Conservation (phyloP, 2,113 vertebrate species). For the Ictalurus furcatus region DNA sequence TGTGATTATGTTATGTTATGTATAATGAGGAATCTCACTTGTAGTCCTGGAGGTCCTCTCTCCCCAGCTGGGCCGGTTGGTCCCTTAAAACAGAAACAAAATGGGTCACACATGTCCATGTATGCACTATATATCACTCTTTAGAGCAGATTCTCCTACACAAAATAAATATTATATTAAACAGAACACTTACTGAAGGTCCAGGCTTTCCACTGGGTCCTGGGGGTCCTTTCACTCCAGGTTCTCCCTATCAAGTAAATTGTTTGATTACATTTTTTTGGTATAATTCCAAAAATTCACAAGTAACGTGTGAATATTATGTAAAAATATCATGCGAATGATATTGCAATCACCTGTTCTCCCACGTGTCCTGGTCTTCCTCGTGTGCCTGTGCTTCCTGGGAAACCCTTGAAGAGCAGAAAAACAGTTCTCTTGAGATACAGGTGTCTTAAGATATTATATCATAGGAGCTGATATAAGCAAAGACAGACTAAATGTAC, state of each 20-base stretch:
- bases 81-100: conserved; percentile 68
- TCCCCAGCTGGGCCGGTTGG: conserved; percentile 74
- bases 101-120: not conserved
- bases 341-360: conserved; percentile 70
- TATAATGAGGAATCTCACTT: conserved; percentile 66
- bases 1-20: not conserved
- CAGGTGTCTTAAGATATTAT: not conserved
- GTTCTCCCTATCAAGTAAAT: conserved; percentile 72
- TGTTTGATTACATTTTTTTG: not conserved
- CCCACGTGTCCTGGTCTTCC: conserved; percentile 75
- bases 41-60: conserved; percentile 74
- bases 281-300: not conserved
- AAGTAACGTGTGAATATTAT: not conserved
- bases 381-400: conserved; percentile 74
- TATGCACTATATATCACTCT: not conserved
- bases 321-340: not conserved
- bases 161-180: not conserved
- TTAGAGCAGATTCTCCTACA: not conserved
- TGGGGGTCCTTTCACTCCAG: conserved; percentile 71
- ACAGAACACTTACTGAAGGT: conserved; percentile 68
- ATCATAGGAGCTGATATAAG: not conserved
- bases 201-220: conserved; percentile 78
- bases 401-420: conserved; percentile 72
- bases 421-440: not conserved
- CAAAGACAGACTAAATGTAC: not conserved